Evolutionary conservation across 2,888 invertebrate genomes (phyloP), one percentile per base, ranked within the genome.

Genomic region (Plagodis pulveraria): DNA sequence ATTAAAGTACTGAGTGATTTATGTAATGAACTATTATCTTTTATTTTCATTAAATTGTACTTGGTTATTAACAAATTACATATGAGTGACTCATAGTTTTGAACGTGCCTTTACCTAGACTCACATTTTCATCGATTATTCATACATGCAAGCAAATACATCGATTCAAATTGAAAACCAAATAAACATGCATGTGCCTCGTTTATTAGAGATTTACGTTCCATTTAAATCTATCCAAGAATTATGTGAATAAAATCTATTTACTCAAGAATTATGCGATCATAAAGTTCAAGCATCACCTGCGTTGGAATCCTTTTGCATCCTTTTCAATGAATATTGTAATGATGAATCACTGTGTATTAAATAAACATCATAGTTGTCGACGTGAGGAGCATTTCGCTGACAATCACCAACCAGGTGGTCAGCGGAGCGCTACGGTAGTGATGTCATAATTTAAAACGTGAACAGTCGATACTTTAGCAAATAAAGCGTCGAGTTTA

Each of bases 381-480:
- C 48, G 62, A 66, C 61, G 69, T 64, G 56, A 41, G 35, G 5
- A 22, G 65, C 63, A 72, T 70, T 63, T 48, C 50, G 54, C 61
- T 49, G 35, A 56, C 58, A 63, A 45, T 44, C 62, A 45, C 44
- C 59, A 55, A 57, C 61, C 57, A 65, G 58, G 67, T 65, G 63
- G 50, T 54, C 66, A 68, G 49, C 58, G 58, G 62, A 62, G 34
- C 11, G 32, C 56, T 66, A 58, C 46, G 44, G 47, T 56, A 65
- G 47, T 22, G 60, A 56, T 44, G 56, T 42, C 50, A 11, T 42
- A n/a, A 33, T 40, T 40, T 8, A 7, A 36, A 8, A 5, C 10
- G 40, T 40, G 40, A 10, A 40, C 40, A 40, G 40, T 40, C 40
- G 40, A 40, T 40, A 40, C 6, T 8, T 8, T 36, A 36, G 6